Base-by-base conservation (phyloP, 2,113 vertebrate genomes). In the Orientallactaga bullata region DNA sequence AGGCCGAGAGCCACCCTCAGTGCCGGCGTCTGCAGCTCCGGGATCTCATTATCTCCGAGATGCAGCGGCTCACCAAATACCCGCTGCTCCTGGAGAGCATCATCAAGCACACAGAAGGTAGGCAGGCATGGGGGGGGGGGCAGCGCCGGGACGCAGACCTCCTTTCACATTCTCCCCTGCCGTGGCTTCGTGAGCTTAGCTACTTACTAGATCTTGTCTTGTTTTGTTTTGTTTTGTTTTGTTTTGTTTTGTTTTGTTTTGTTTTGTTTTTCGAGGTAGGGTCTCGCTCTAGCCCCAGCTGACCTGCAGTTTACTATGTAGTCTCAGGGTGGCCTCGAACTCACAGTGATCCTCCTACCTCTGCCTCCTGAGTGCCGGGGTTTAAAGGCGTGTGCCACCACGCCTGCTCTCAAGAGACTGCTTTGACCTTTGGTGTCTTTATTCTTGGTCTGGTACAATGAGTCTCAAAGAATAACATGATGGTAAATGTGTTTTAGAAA, bases 61-160 rank as follows among this genome's bases (percentile, higher is more conserved):
- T 99, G 99, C 99, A 99, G 97, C 98, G 99, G 3, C 98, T 99
- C 72, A 99, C 99, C 88, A 99, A 99, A 96, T 99, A 99, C 95
- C 99, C 99, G 0, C 98, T 99, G 92, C 98, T 99, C 94, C 98
- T 99, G 92, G 99, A 99, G 94, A 99, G 97, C 94, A 98, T 99
- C 97, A 98, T 99, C 94, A 99, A 99, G 93, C 97, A 99, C 98
- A 99, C 99, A 0, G 98, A 99, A 60, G 97, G 99, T 99, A 97
- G 95, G 42, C 8, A 47, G 91, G 23, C 18, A 1, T 0, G 7
- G 20, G 4, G 10, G 17, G 21, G 65, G 3, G 65, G 3, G 7
- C 68, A 1, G 24, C 0, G 0, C 1, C 20, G 23, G 61, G 3
- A 26, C 8, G 24, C 66, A 58, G 23, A 58, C 16, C 42, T 21